Percentiles rank a stretch among this genome's conserved stretches.
Evolutionary conservation across 2,113 vertebrate genomes (phyloP).

Genomic region (Eudyptes chrysolophus): DNA sequence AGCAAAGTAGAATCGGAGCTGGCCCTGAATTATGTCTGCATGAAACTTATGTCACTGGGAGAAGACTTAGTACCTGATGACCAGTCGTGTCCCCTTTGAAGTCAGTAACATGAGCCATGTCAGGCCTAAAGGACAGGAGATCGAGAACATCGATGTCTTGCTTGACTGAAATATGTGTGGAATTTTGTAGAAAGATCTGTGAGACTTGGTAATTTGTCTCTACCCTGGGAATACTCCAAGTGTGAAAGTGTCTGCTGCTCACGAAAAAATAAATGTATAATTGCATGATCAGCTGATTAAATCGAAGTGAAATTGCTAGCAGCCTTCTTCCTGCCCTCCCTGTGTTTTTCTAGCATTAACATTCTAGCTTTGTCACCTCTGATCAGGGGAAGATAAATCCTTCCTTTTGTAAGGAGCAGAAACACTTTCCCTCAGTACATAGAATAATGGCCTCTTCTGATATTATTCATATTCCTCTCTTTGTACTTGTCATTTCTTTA

Average conservation of each 20-base stretch:
- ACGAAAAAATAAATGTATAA: not conserved
- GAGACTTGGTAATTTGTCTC: not conserved
- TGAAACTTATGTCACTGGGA: not conserved
- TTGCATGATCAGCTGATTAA: not conserved
- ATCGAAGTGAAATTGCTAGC: not conserved
- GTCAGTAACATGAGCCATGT: not conserved
- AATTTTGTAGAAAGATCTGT: not conserved
- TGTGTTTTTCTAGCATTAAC: not conserved
- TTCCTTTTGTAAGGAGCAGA: conserved; percentile 54
- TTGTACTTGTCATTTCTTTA: conserved; percentile 32
- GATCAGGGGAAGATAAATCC: conserved; percentile 26
- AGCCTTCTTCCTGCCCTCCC: conserved; percentile 5
- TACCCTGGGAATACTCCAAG: not conserved
- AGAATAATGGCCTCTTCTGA: conserved; percentile 37
- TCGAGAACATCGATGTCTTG: not conserved
- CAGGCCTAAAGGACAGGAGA: not conserved
- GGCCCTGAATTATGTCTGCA: not conserved
- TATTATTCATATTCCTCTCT: conserved; percentile 54
- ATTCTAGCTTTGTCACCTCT: conserved; percentile 6
- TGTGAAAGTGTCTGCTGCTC: not conserved
- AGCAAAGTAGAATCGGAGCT: not conserved
- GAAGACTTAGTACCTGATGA: not conserved
- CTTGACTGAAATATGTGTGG: not conserved
- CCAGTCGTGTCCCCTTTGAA: not conserved
- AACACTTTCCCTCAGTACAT: conserved; percentile 31